phyloP scores from a whole-genome alignment of 2,113 vertebrate species.

The Bungarus multicinctus region DNA sequence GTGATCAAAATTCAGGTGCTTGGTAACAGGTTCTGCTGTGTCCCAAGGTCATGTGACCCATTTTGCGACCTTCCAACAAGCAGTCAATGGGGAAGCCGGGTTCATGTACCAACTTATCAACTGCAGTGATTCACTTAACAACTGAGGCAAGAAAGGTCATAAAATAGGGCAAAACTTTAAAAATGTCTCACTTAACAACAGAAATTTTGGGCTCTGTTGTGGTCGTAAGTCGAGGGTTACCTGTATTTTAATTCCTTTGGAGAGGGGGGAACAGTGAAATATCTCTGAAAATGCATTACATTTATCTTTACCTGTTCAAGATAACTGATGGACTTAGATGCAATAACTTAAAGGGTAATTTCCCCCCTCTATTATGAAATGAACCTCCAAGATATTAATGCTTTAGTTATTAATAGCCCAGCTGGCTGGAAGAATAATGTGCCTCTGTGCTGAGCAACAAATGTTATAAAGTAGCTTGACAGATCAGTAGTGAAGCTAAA shows the following conservation, averaged over 20 bases:
- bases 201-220: too few relatives aligned
- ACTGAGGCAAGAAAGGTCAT: too few relatives aligned
- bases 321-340: background rate
- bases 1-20: too few relatives aligned
- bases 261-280: slow-evolving; percentile 21
- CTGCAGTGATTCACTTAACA: too few relatives aligned
- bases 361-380: slow-evolving; percentile 22
- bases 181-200: too few relatives aligned
- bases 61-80: too few relatives aligned
- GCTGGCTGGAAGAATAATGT: slow-evolving; percentile 32
- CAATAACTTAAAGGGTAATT: slow-evolving; percentile 35
- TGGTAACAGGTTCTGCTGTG: too few relatives aligned
- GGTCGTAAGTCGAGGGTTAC: too few relatives aligned
- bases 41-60: too few relatives aligned
- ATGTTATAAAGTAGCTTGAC: slow-evolving; percentile 30
- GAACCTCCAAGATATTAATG: slow-evolving; percentile 36
- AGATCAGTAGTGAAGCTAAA: slow-evolving; percentile 21
- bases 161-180: too few relatives aligned
- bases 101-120: too few relatives aligned
- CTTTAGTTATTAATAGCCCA: slow-evolving; percentile 35
- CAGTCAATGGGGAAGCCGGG: too few relatives aligned
- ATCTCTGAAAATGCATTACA: slow-evolving; percentile 47
- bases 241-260: slow-evolving; percentile 56
- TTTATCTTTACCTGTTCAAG: slow-evolving; percentile 47
- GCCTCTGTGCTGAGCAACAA: slow-evolving; percentile 25